These are phyloP conservation scores for Andricus grossulariae DNA, from an alignment of 1,140 invertebrate species.

Conservation along the genomic window DNA sequence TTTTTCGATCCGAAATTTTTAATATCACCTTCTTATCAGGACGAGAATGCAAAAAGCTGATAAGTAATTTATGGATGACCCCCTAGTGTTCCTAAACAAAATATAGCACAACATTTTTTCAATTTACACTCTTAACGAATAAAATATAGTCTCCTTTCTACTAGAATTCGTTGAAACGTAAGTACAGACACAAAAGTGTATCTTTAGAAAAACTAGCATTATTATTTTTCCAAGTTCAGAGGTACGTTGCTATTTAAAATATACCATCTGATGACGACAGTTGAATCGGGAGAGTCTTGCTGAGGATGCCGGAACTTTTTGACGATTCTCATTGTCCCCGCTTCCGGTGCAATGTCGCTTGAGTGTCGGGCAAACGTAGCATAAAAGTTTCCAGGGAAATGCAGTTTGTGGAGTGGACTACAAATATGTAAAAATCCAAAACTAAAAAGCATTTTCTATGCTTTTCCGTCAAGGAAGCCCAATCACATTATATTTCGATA, in stretches of 20 bases:
- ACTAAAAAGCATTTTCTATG: neutral
- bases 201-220: neutral
- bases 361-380: constrained; percentile 21
- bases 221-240: neutral
- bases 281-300: constrained; percentile 14
- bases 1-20: no score
- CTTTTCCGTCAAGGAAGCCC: neutral
- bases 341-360: constrained; percentile 19
- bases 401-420: constrained; percentile 8
- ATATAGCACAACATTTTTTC: no score
- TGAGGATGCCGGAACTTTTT: constrained; percentile 20
- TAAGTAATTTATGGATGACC: no score
- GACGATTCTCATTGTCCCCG: constrained; percentile 17
- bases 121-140: no score
- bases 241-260: neutral
- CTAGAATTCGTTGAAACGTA: neutral
- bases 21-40: no score
- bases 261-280: constrained; percentile 22
- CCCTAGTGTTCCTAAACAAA: no score
- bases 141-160: no score
- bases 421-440: constrained; percentile 15
- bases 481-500: neutral
- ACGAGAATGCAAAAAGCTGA: no score
- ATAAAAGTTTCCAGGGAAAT: constrained; percentile 17
- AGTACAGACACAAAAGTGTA: neutral